These are phyloP conservation scores for Yponomeuta evonymella DNA, from an alignment of 2,888 invertebrate species.

Conservation along the genomic window DNA sequence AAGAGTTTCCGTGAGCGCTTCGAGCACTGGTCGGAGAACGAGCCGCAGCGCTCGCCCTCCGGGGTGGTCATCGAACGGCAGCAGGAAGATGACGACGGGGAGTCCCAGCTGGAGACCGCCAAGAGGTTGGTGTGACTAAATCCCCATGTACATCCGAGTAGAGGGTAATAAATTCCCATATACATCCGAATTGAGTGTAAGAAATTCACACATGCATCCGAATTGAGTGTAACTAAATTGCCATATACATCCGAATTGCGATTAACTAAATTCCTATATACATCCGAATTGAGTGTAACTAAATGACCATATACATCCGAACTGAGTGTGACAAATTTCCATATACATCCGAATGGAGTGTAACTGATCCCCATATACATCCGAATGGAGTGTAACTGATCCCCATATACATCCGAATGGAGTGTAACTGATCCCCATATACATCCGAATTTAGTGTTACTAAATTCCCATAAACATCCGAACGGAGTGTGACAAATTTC, in stretches of 20 bases:
- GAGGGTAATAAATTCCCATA: too few relatives aligned
- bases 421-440: too few relatives aligned
- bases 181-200: background rate
- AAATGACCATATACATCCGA: too few relatives aligned
- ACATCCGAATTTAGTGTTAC: too few relatives aligned
- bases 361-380: too few relatives aligned
- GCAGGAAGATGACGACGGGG: conserved; percentile 75
- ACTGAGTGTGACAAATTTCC: too few relatives aligned
- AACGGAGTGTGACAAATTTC: too few relatives aligned
- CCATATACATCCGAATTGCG: background rate
- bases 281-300: background rate
- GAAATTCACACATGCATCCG: background rate
- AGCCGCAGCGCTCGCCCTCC: conserved; percentile 37
- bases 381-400: too few relatives aligned
- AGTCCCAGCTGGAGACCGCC: conserved; percentile 90
- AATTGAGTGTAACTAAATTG: background rate
- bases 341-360: too few relatives aligned
- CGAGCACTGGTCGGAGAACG: conserved; percentile 83
- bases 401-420: too few relatives aligned
- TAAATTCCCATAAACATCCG: too few relatives aligned
- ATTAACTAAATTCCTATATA: background rate
- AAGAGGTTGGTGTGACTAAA: conserved; percentile 71
- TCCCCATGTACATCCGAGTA: background rate
- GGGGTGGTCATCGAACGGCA: conserved; percentile 48
- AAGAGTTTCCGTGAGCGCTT: conserved; percentile 91